phyloP scores from a whole-genome alignment of 2,888 invertebrate species.

The Macropis europaea region DNA sequence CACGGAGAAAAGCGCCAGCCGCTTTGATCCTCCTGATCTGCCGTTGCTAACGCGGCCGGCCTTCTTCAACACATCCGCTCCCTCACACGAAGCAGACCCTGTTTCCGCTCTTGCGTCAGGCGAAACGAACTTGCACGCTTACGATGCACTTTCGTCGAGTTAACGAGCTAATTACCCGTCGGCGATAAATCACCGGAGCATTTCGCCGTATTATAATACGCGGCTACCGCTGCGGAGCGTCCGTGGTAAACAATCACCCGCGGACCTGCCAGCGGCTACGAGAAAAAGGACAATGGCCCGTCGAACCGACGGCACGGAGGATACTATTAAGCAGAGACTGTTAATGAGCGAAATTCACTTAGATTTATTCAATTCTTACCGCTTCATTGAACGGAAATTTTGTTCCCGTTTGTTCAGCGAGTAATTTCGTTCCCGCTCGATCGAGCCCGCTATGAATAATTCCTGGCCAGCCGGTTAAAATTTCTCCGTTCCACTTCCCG shows the following conservation, averaged over 20 bases:
- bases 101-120: conserved; percentile 4
- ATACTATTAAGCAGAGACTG: not conserved
- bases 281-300: not conserved
- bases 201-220: too few species aligned
- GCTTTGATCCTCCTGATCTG: conserved; percentile 19
- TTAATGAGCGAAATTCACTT: conserved; percentile 12
- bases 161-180: conserved; percentile 23
- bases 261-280: not conserved
- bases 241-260: not conserved
- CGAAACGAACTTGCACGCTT: not conserved
- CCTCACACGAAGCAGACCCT: too few species aligned
- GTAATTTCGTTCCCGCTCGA: conserved; percentile 25
- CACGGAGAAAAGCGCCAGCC: not conserved
- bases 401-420: conserved; percentile 28
- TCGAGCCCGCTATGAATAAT: conserved; percentile 40
- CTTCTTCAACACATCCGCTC: too few species aligned
- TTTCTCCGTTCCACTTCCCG: conserved; percentile 1
- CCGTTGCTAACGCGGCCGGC: not conserved
- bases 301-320: not conserved
- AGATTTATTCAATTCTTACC: conserved; percentile 22
- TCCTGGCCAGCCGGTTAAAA: conserved; percentile 11
- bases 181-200: not conserved
- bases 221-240: not conserved
- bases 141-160: not conserved
- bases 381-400: conserved; percentile 13